Conservation (phyloP, 2,797 vertebrate species). For the Florisuga fusca region DNA sequence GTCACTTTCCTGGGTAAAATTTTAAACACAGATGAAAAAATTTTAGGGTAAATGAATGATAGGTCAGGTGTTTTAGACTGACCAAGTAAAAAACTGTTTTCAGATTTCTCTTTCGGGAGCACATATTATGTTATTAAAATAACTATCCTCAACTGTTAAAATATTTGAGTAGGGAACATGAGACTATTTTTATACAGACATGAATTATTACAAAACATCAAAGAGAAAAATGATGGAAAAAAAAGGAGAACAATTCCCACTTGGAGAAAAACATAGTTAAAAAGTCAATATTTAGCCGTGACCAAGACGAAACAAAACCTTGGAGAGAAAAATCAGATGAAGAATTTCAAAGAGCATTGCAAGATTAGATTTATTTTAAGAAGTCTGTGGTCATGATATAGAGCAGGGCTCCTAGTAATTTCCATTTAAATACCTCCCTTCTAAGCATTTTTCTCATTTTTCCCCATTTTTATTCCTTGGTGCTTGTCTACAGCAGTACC, state of each 20-base stretch:
- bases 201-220: slow-evolving; percentile 19
- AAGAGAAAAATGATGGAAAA: slow-evolving; percentile 18
- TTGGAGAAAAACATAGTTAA: background rate
- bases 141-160: background rate
- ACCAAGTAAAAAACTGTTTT: background rate
- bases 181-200: background rate
- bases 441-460: background rate
- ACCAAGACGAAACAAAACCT: background rate
- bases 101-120: background rate
- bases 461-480: background rate
- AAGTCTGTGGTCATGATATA: background rate
- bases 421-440: background rate
- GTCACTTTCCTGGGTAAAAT: background rate
- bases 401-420: background rate
- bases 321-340: slow-evolving; percentile 2
- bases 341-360: background rate
- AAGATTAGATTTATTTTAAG: background rate
- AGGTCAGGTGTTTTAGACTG: background rate
- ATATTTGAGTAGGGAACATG: background rate
- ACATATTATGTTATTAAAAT: background rate
- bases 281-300: background rate
- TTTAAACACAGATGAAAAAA: background rate
- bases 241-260: background rate
- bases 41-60: background rate
- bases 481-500: background rate